Percentiles rank a stretch among this genome's conserved stretches.
phyloP scores from a whole-genome alignment of 2,888 invertebrate species.

The Morinoia aosen region DNA sequence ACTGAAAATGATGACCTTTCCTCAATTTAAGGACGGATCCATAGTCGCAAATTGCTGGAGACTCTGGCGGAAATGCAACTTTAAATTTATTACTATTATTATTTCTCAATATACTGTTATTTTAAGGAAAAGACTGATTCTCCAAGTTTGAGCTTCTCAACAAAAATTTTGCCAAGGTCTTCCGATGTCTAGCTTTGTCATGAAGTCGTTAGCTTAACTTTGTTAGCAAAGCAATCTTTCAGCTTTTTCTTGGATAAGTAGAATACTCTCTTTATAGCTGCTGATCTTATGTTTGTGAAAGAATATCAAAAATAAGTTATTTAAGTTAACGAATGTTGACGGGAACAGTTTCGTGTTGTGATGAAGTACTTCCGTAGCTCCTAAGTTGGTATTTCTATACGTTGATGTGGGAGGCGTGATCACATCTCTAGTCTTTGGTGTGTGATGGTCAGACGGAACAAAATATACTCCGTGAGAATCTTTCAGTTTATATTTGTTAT shows the following conservation, averaged over 20 bases:
- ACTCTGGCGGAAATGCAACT: too few relatives aligned
- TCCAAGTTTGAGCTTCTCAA: not conserved
- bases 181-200: not conserved
- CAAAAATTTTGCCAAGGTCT: not conserved
- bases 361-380: not conserved
- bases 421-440: not conserved
- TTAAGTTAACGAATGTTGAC: not conserved
- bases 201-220: not conserved
- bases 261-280: not conserved
- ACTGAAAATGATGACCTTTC: too few relatives aligned
- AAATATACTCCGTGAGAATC: not conserved
- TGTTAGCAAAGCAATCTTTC: not conserved
- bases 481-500: not conserved
- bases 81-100: too few relatives aligned
- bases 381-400: not conserved
- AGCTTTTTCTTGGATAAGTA: not conserved
- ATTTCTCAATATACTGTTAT: not conserved
- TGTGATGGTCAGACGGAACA: not conserved
- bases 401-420: not conserved
- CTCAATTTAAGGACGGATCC: too few relatives aligned
- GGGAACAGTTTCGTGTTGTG: not conserved
- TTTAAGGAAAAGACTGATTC: not conserved
- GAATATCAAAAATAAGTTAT: not conserved
- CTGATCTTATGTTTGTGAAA: not conserved
- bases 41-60: too few relatives aligned